Evolutionary conservation across 2,797 vertebrate species (phyloP).

Genomic region (Enteromius trimaculatus): DNA sequence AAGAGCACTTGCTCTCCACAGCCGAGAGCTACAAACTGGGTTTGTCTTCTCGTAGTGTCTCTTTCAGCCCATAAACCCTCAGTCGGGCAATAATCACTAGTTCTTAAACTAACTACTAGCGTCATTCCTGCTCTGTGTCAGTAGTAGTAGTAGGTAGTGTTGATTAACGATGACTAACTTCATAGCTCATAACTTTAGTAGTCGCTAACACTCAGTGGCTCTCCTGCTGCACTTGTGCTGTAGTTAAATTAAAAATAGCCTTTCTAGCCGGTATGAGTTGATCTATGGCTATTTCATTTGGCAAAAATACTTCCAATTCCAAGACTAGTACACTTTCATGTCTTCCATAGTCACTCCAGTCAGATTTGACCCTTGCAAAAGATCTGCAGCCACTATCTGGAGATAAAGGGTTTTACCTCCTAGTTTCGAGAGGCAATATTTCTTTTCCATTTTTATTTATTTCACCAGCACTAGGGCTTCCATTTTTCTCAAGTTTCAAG

Average conservation of each 20-base stretch:
- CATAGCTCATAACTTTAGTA: slow-evolving; percentile 50
- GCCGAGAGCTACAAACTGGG: slow-evolving; percentile 42
- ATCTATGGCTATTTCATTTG: slow-evolving; percentile 57
- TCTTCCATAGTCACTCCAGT: slow-evolving; percentile 32
- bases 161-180: slow-evolving; percentile 77
- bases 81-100: slow-evolving; percentile 65
- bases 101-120: slow-evolving; percentile 55
- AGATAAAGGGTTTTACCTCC: background rate
- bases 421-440: slow-evolving; percentile 15
- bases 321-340: background rate
- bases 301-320: slow-evolving; percentile 38
- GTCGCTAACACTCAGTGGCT: slow-evolving; percentile 32
- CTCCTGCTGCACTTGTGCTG: slow-evolving; percentile 19
- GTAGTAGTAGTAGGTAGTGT: slow-evolving; percentile 65
- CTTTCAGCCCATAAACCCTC: slow-evolving; percentile 30
- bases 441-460: slow-evolving; percentile 17
- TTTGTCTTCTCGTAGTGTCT: slow-evolving; percentile 50
- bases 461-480: slow-evolving; percentile 50
- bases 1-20: slow-evolving; percentile 33
- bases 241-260: slow-evolving; percentile 26
- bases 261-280: slow-evolving; percentile 58
- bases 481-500: slow-evolving; percentile 27
- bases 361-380: background rate
- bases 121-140: slow-evolving; percentile 59
- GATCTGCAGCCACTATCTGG: background rate